Evolutionary conservation across 1,140 invertebrate genomes (phyloP).

Genomic region (Pogonus chalceus): DNA sequence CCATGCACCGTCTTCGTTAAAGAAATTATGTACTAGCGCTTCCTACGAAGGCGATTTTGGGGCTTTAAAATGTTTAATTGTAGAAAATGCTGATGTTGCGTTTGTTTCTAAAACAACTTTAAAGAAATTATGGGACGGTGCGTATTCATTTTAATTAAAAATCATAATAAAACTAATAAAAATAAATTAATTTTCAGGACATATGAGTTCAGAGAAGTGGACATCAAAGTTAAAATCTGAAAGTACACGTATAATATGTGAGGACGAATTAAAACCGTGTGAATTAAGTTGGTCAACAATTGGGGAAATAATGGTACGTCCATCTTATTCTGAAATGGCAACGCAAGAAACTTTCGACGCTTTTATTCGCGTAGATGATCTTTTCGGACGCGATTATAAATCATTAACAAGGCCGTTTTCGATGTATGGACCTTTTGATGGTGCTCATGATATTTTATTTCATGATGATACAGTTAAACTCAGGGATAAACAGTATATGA

Average conservation of each 20-base stretch:
- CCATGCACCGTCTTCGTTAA: conserved; percentile 11
- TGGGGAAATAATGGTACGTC: conserved; percentile 47
- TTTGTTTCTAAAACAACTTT: conserved; percentile 67
- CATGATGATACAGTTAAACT: conserved; percentile 50
- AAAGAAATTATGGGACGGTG: conserved; percentile 38
- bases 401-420: conserved; percentile 49
- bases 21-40: conserved; percentile 16
- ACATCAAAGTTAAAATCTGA: conserved; percentile 17
- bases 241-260: conserved; percentile 40
- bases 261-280: conserved; percentile 45
- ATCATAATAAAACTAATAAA: conserved; percentile 13
- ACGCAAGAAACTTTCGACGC: conserved; percentile 54
- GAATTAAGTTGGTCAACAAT: conserved; percentile 59
- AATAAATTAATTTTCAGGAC: conserved; percentile 11
- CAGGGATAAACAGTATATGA: conserved; percentile 32
- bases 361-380: conserved; percentile 51
- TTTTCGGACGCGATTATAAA: conserved; percentile 53
- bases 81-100: conserved; percentile 71
- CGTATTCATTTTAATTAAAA: conserved; percentile 22
- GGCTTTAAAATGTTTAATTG: conserved; percentile 70
- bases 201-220: conserved; percentile 24
- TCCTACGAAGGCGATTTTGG: conserved; percentile 44
- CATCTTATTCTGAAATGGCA: conserved; percentile 37
- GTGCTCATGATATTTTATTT: conserved; percentile 50
- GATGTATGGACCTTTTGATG: conserved; percentile 54